Evolutionary conservation across 1,140 invertebrate genomes (phyloP), one percentile per base, ranked within the genome.

Genomic region (Procambarus virginalis): DNA sequence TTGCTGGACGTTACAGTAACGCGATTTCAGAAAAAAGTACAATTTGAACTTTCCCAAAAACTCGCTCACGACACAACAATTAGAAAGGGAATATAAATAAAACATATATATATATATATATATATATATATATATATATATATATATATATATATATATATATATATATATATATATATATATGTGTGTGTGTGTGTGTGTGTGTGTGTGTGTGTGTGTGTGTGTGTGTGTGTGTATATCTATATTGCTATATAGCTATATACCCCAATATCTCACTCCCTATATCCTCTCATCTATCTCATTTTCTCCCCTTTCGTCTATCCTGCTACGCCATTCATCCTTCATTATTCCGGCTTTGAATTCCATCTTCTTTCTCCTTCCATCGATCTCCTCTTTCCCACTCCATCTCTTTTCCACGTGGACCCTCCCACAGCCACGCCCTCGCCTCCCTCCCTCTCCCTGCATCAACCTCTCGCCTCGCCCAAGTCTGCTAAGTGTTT

Each of bases 51-150:
- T 55, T 55, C 10, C 10, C 5, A 10, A 8, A 55, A 55, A 8
- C 51, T 10, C 51, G 51, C 51, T 8, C 51, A 5, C 10, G 5
- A 5, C 10, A 5, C 51, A 8, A 55, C 5, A 8, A 8, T 55
- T 10, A 5, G 10, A 55, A 55, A 5, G 0, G 5, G 5, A 10
- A 55, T 8, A 8, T 55, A 5, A 8, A 5, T 55, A 10, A 5
- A 55, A 8, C 10, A 55, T 2, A 22, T 17, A n/a, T 22, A 46
- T 77, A 46, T 77, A 77, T 77, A 77, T 77, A 77, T 77, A 77
- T 77, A 77, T 77, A 77, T 77, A 77, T 77, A 77, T 77, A 77
- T 75, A 75, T 75, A 75, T 75, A 75, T 75, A n/a, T 75, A 75
- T 75, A 75, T 75, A 75, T 75, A 75, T 75, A 75, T 75, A 75